A percentile compares a stretch with the other conserved stretches of the same genome.
Evolutionary conservation across 92 coral and sea anemone species (phyloP).

Genomic region (Chrysogorgia sp.): DNA sequence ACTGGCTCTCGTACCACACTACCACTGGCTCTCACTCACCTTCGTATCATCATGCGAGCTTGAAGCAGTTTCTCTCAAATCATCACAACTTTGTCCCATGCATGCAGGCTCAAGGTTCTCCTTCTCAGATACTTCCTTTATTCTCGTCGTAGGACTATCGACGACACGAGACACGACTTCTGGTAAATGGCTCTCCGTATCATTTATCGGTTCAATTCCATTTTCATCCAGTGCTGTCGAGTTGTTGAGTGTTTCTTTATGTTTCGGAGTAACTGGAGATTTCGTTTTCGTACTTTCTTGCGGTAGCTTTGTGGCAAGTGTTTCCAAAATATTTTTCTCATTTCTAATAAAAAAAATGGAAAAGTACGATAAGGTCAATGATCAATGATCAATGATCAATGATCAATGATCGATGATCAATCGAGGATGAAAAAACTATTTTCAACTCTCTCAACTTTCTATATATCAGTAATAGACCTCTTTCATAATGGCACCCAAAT

Average conservation of each 20-base stretch:
- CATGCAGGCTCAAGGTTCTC: slow-evolving; percentile 9
- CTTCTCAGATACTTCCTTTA: slow-evolving; percentile 13
- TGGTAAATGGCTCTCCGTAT: neutral
- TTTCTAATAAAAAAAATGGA: no score
- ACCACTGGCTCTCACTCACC: neutral
- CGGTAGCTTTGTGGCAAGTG: neutral
- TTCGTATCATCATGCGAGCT: neutral
- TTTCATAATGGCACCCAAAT: no score
- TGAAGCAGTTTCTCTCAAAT: neutral
- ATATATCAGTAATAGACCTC: no score
- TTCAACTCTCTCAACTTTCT: no score
- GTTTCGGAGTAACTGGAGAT: neutral
- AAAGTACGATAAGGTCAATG: no score
- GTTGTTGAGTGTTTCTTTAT: neutral
- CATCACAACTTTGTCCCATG: neutral
- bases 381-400: no score
- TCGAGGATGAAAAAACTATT: no score
- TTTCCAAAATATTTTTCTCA: no score
- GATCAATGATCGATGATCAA: no score
- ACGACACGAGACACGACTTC: neutral
- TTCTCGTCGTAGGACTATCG: neutral
- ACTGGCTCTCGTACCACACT: no score
- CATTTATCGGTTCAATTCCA: neutral
- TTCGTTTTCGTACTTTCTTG: neutral
- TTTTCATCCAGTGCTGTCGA: neutral